Evolutionary conservation across 64 coral and sea anemone genomes (phyloP), one percentile per base, ranked within the genome.

Genomic region (Dendrophyllia cribrosa): DNA sequence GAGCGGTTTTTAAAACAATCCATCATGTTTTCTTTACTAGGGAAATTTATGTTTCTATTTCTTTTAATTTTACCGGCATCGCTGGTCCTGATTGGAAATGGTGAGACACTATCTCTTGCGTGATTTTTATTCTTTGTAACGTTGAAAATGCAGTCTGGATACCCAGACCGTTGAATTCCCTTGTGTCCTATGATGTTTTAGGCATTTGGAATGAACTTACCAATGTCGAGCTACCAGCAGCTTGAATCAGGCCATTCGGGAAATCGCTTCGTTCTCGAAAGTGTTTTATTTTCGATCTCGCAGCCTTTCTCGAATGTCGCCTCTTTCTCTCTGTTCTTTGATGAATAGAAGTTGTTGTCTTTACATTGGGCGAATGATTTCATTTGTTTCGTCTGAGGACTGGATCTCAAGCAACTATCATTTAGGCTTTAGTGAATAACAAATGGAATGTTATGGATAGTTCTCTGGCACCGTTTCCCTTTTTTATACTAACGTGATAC

Each of bases 11-110:
- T 88, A 70, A 75, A 79, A 91, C 63, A 68, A 59, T 82, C 77
- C 70, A 94, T 75, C 48, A 97, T 97, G 95, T 97, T 97, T 88
- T 93, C 74, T 69, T 83, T 82, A 72, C 88, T 94, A 59, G 87
- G 87, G 70, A 94, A 91, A 78, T 94, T 97, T 59, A 48, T 97
- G 26, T 94, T 97, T 89, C 51, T 97, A 51, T 90, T 88, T 59
- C 88, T 97, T 17, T 66, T 97, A 71, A 55, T 97, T 87, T 91
- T 97, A 90, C 92, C 91, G 23, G 66, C 92, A 69, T 76, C 93
- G 56, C 85, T 97, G 53, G 68, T 97, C 19, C 88, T 97, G 16
- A 87, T 72, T 82, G 92, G 95, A 81, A 97, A 94, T 66, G 95
- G 95, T 97, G 66, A 94, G 95, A 51, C 72, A 67, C 23, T 88